phyloP scores from a whole-genome alignment of 1,140 invertebrate species.

The Planococcus citri region DNA sequence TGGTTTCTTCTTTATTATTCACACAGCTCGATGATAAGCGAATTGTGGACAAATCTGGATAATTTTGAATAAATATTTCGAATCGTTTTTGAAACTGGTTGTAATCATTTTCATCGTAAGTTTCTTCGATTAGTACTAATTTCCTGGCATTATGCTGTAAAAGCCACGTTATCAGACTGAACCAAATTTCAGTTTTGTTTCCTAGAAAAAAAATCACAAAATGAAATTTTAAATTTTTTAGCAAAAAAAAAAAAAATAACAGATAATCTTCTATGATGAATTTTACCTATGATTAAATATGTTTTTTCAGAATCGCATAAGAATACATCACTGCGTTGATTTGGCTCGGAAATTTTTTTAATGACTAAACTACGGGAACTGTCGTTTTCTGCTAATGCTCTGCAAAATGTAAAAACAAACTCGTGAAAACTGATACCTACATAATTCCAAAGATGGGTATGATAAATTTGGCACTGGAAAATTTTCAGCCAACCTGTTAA shows the following conservation, averaged over 20 bases:
- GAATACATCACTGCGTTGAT: not conserved
- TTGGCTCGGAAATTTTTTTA: not conserved
- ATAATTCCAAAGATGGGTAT: not conserved
- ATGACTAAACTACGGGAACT: not conserved
- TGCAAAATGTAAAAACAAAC: not conserved
- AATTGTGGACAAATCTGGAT: slow-evolving; percentile 21
- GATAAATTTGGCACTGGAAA: not conserved
- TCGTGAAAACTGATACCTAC: slow-evolving; percentile 4
- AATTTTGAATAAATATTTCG: slow-evolving; percentile 21
- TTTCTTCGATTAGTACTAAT: slow-evolving; percentile 22
- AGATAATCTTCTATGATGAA: not conserved
- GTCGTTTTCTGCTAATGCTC: not conserved
- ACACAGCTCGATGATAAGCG: slow-evolving; percentile 12
- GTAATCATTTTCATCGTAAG: slow-evolving; percentile 4
- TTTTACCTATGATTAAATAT: not conserved
- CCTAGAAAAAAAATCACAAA: not conserved
- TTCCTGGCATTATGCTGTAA: slow-evolving; percentile 19
- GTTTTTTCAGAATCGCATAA: not conserved
- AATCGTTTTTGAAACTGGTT: slow-evolving; percentile 21
- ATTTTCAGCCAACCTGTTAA: not conserved
- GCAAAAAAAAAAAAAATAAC: not conserved
- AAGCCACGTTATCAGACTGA: slow-evolving; percentile 20
- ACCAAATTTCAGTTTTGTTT: slow-evolving; percentile 18
- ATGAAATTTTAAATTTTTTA: not conserved
- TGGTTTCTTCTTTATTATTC: not conserved